These are phyloP conservation scores for Hesperophylax magnus DNA, from an alignment of 1,140 invertebrate species.

Conservation along the genomic window DNA sequence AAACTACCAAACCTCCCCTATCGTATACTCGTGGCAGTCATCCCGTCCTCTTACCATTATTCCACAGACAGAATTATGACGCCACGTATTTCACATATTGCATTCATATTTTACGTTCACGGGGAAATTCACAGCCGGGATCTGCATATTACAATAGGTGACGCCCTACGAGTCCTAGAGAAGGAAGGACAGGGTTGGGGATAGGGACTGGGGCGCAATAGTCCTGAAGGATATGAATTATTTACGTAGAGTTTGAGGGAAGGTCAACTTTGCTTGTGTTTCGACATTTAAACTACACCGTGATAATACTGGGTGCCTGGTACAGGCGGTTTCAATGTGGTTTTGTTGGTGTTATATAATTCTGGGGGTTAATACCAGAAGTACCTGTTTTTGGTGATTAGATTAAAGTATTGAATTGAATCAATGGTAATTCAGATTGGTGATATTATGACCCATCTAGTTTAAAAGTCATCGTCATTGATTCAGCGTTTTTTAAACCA, in stretches of 20 bases:
- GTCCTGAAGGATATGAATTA: not conserved
- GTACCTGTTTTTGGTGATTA: too few species aligned
- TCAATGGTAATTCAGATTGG: too few species aligned
- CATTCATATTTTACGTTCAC: conserved; percentile 56
- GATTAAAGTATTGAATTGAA: too few species aligned
- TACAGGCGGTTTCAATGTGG: too few species aligned
- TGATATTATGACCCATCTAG: too few species aligned
- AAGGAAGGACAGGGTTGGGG: not conserved
- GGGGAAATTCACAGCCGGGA: conserved; percentile 32
- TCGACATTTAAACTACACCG: too few species aligned
- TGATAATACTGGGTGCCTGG: too few species aligned
- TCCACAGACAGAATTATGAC: conserved; percentile 55
- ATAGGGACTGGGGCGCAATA: not conserved
- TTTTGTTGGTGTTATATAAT: too few species aligned
- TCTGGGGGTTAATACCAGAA: too few species aligned
- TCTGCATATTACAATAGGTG: conserved; percentile 42
- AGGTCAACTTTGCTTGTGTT: conserved; percentile 2
- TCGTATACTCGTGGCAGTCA: not conserved
- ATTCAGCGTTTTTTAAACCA: too few species aligned
- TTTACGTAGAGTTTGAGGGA: not conserved
- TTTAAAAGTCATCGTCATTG: too few species aligned
- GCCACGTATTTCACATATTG: conserved; percentile 57
- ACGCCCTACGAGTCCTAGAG: not conserved
- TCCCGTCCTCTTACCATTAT: not conserved
- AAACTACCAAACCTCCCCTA: too few species aligned